phyloP scores from a whole-genome alignment of 2,888 invertebrate species.

The Scaptomyza reducta region DNA sequence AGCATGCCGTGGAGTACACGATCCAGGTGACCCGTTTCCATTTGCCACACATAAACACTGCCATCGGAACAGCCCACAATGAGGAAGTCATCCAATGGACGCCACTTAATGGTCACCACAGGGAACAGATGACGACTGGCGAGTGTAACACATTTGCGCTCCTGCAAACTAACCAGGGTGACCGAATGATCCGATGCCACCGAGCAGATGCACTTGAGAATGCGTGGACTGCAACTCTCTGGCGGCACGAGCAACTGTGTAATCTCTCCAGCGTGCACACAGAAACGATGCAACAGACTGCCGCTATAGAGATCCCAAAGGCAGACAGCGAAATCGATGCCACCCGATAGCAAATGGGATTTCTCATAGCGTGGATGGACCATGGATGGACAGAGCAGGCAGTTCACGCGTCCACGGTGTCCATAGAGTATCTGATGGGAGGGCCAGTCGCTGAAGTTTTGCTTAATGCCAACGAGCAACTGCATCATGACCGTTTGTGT shows the following conservation, averaged over 20 bases:
- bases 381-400: constrained; percentile 96
- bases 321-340: constrained; percentile 97
- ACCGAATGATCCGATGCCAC: constrained; percentile 99
- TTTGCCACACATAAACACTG: constrained; percentile 99
- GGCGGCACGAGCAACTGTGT: constrained; percentile 97
- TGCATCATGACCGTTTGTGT: constrained; percentile 97
- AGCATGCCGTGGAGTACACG: constrained; percentile 97
- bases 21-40: constrained; percentile 99
- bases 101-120: constrained; percentile 97
- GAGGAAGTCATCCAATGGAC: constrained; percentile 98
- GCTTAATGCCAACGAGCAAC: constrained; percentile 93
- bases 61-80: constrained; percentile 98
- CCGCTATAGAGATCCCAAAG: constrained; percentile 98
- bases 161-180: constrained; percentile 92
- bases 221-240: constrained; percentile 93
- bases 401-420: constrained; percentile 97
- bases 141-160: constrained; percentile 96
- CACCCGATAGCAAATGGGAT: constrained; percentile 96
- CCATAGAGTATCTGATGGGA: constrained; percentile 94
- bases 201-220: constrained; percentile 97
- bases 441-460: constrained; percentile 91
- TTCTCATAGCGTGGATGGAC: constrained; percentile 94
- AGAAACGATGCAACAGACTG: constrained; percentile 95
- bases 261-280: constrained; percentile 99
- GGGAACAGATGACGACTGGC: constrained; percentile 96